Evolutionary conservation across 2,113 vertebrate species (phyloP).

Genomic region (Atractosteus spatula): DNA sequence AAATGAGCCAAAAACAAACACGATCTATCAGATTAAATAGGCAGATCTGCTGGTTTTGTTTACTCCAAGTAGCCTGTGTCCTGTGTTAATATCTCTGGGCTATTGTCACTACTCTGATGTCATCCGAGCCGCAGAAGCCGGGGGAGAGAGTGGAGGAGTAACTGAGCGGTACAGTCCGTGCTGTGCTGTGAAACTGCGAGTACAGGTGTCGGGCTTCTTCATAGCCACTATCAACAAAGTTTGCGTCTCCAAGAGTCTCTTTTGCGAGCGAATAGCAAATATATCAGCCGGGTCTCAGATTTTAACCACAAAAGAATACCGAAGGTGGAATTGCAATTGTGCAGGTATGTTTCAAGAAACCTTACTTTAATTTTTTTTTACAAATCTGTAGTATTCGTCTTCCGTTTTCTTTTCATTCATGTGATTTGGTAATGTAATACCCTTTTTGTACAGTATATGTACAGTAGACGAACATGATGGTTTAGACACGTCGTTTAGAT

Average conservation of each 20-base stretch:
- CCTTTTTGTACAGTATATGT: no score
- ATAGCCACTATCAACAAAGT: conserved; percentile 13
- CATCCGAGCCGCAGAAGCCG: conserved; percentile 1
- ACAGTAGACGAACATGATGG: no score
- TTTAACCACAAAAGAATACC: background rate
- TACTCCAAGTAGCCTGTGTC: background rate
- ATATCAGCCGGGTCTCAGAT: background rate
- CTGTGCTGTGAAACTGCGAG: conserved; percentile 3
- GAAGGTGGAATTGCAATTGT: conserved; percentile 3
- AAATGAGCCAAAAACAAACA: no score
- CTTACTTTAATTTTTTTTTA: background rate
- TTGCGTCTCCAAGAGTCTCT: background rate
- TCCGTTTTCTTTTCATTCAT: background rate
- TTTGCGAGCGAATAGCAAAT: background rate
- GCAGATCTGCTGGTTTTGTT: no score
- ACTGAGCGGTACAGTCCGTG: conserved; percentile 3
- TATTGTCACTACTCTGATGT: conserved; percentile 29
- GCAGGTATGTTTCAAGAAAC: conserved; percentile 3
- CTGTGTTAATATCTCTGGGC: conserved; percentile 11
- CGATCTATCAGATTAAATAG: no score
- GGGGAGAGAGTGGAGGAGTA: background rate
- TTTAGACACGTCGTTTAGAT: no score
- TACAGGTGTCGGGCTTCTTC: background rate
- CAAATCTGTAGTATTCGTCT: background rate
- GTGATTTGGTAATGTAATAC: background rate